phyloP scores from a whole-genome alignment of 2,113 vertebrate genomes.

The Nestor notabilis region DNA sequence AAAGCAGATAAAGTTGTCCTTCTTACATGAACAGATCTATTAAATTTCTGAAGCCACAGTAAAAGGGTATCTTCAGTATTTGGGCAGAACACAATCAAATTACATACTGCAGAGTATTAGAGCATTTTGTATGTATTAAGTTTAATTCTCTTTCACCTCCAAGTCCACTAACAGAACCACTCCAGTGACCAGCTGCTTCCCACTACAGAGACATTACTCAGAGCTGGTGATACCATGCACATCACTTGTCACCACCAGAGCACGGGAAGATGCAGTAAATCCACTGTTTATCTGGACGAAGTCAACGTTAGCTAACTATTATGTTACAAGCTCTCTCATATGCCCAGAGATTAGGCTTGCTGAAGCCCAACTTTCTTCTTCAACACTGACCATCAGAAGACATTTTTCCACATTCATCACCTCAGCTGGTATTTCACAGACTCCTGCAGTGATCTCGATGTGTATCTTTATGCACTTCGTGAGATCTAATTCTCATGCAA shows the following conservation, averaged over 20 bases:
- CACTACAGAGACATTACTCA: slow-evolving; percentile 19
- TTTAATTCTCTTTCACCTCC: slow-evolving; percentile 15
- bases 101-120: not conserved
- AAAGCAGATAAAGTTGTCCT: not conserved
- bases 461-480: not conserved
- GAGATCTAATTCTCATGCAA: not conserved
- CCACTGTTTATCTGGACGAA: not conserved
- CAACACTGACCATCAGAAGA: not conserved
- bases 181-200: slow-evolving; percentile 19
- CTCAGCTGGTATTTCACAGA: not conserved
- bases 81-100: not conserved
- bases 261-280: not conserved
- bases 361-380: not conserved
- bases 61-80: not conserved
- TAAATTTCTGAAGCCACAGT: not conserved
- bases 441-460: not conserved
- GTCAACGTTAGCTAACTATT: not conserved
- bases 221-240: not conserved
- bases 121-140: not conserved
- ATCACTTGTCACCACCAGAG: not conserved
- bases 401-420: not conserved
- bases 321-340: not conserved
- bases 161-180: not conserved
- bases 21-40: not conserved
- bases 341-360: not conserved